Conservation (phyloP, 2,113 vertebrate genomes). For the Vimba vimba region DNA sequence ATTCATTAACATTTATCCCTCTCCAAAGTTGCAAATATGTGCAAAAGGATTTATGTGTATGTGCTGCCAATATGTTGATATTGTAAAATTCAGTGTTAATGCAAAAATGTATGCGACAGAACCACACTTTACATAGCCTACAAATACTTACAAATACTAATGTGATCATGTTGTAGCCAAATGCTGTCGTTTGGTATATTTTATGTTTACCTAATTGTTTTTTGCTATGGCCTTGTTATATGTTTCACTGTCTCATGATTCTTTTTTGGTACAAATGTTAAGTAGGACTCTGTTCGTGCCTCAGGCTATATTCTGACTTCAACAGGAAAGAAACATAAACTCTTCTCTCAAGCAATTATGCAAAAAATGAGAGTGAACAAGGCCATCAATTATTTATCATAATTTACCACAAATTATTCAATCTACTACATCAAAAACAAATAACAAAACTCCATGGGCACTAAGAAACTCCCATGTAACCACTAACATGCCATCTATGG, state of each 20-base stretch:
- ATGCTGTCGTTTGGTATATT: neutral
- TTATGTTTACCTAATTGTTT: conserved; percentile 9
- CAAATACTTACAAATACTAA: neutral
- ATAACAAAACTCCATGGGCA: neutral
- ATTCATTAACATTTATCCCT: neutral
- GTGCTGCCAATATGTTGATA: neutral
- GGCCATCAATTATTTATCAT: neutral
- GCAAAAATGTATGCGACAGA: neutral
- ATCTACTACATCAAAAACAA: neutral
- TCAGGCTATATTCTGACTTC: neutral
- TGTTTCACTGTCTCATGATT: neutral
- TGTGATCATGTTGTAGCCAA: neutral
- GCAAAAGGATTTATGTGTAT: neutral
- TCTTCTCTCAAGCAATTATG: conserved; percentile 15
- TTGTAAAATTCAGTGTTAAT: neutral
- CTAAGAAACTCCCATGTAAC: conserved; percentile 9
- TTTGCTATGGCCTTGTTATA: neutral
- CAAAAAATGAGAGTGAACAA: neutral
- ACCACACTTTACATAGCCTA: neutral
- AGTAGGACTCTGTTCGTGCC: conserved; percentile 14
- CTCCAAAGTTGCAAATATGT: neutral
- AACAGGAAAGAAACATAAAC: neutral
- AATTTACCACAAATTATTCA: conserved; percentile 2
- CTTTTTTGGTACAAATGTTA: neutral
- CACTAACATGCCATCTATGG: neutral